Percentiles rank a stretch among this genome's conserved stretches.
phyloP scores from a whole-genome alignment of 2,888 invertebrate genomes.

The Nowickia ferox region DNA sequence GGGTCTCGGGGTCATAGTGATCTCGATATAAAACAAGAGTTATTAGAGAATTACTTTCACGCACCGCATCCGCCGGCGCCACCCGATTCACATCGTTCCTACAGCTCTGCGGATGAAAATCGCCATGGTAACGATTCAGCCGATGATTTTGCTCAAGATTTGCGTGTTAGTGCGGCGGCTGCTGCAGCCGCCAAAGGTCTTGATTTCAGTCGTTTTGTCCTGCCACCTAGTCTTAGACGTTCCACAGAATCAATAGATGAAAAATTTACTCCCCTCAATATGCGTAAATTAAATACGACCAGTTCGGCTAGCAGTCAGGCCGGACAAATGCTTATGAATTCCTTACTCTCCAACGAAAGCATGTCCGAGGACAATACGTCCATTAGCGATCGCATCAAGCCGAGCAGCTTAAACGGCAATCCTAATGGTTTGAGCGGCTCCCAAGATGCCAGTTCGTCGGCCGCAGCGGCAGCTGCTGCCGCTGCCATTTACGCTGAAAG shows the following conservation, averaged over 20 bases:
- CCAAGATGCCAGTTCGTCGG: conserved; percentile 76
- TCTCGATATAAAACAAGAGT: conserved; percentile 80
- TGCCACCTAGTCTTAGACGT: conserved; percentile 77
- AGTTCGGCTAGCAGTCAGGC: conserved; percentile 72
- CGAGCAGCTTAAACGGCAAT: conserved; percentile 57
- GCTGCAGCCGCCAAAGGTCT: conserved; percentile 76
- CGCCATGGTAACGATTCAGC: conserved; percentile 74
- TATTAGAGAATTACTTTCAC: conserved; percentile 80
- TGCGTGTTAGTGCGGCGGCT: conserved; percentile 78
- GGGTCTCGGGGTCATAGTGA: conserved; percentile 76
- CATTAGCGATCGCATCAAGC: conserved; percentile 73
- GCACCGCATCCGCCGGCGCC: conserved; percentile 78
- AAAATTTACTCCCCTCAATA: conserved; percentile 78
- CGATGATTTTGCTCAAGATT: conserved; percentile 81
- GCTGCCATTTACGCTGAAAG: conserved; percentile 79
- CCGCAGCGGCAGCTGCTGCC: conserved; percentile 77
- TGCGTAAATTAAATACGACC: conserved; percentile 77
- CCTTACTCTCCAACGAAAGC: conserved; percentile 78
- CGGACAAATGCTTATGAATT: conserved; percentile 80
- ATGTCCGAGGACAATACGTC: conserved; percentile 78
- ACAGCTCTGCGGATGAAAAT: conserved; percentile 80
- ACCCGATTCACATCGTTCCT: conserved; percentile 81
- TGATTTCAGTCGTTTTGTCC: conserved; percentile 78
- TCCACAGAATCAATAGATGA: conserved; percentile 75
- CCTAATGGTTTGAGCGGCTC: conserved; percentile 75